Base-by-base conservation (phyloP, 2,113 vertebrate genomes). In the Leptodactylus fuscus region DNA sequence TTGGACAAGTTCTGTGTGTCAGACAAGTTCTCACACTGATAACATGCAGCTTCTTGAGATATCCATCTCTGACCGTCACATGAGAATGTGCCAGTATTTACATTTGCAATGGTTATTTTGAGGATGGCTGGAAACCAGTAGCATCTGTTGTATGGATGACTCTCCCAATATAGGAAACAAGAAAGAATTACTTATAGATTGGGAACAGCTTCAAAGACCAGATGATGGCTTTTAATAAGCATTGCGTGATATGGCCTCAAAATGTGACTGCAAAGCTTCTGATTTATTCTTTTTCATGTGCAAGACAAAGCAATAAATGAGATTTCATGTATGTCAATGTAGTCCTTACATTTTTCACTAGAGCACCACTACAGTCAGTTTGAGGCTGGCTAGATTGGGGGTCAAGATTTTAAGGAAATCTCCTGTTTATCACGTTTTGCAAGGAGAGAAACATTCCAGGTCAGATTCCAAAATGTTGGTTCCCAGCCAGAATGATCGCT, bases 141-240 rank as follows among this genome's bases (percentile, higher is more conserved):
- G 62, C 62, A 67, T 67, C 62, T 67, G 62, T 18, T 36, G 32
- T 36, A 67, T 67, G 62, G 32, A 67, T 67, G 16, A 67, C 62
- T 34, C 1, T 36, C 13, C 29, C 13, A 67, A 34, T 34, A 67
- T 34, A 67, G 62, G 5, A 36, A 67, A 67, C 62, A 20, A 29
- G 62, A 67, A 67, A 67, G 15, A 2, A 34, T 67, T 67, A 5
- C 62, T 67, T 67, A 67, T 34, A 67, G 29, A 67, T 67, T 67
- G 62, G 62, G 9, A 67, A 67, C 62, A 34, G 13, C 32, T 67
- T 67, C 62, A 67, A 67, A 67, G 62, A 67, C 62, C 62, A 67
- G 29, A 36, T 67, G 62, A 34, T 20, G 27, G 15, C 29, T 36
- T 13, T 16, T 34, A 34, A 7, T 67, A 32, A 18, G 34, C 20